Evolutionary conservation across 2,113 vertebrate species (phyloP).

Genomic region (Cathartes aura): DNA sequence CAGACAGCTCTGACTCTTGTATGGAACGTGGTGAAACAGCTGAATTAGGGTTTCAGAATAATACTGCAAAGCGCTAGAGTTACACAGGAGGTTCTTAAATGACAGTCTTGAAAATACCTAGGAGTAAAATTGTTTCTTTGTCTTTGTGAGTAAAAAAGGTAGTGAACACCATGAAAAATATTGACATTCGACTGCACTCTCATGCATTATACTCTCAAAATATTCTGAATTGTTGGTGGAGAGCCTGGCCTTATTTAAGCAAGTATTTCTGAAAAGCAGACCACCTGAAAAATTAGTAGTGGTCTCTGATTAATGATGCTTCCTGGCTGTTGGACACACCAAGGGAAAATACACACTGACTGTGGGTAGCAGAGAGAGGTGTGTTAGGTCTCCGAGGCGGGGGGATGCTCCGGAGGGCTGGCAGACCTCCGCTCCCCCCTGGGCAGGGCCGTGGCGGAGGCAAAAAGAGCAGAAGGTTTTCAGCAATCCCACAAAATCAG

Average conservation of each 20-base stretch:
- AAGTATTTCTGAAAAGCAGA: not conserved
- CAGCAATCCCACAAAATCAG: not conserved
- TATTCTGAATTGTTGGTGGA: not conserved
- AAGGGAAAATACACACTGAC: fast-evolving
- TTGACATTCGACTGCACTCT: not conserved
- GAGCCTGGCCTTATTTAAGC: not conserved
- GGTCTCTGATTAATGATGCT: not conserved
- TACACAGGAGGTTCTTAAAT: not conserved
- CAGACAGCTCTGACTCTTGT: not conserved
- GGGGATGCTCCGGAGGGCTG: fast-evolving
- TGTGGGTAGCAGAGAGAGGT: not conserved
- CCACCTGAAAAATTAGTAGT: not conserved
- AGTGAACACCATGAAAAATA: not conserved
- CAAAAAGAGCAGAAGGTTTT: not conserved
- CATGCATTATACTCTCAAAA: not conserved
- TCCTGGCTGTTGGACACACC: not conserved
- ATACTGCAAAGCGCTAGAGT: not conserved
- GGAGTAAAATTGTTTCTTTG: not conserved
- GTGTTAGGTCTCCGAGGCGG: fast-evolving
- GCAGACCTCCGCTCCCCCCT: not conserved
- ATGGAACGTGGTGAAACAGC: not conserved
- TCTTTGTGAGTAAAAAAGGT: not conserved
- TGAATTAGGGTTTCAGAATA: not conserved
- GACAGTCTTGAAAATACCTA: not conserved
- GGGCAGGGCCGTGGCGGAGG: not conserved